Conservation (phyloP, 2,113 vertebrate genomes). For the Psammodynastes pulverulentus region DNA sequence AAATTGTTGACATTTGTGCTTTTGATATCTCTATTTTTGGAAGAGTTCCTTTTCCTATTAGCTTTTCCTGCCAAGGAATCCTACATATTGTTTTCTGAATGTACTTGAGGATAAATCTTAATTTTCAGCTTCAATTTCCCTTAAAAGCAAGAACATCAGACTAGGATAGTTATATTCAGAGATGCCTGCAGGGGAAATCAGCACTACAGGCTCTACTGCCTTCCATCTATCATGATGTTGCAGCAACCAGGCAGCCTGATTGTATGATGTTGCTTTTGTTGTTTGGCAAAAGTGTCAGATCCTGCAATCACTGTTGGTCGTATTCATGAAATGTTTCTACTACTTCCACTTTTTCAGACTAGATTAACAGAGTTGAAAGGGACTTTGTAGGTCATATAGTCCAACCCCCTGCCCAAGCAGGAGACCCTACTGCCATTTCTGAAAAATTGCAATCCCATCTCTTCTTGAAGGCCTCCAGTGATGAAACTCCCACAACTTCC, state of each 20-base stretch:
- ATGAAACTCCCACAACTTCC: too few species aligned
- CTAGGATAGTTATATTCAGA: background rate
- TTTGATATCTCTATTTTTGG: background rate
- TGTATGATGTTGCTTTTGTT: background rate
- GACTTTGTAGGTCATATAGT: too few species aligned
- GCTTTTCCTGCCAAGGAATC: background rate
- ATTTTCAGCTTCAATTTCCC: background rate
- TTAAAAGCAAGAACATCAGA: background rate
- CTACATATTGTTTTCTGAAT: background rate
- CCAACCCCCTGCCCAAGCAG: too few species aligned
- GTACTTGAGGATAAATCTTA: background rate
- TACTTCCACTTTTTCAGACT: too few species aligned
- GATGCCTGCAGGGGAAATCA: background rate
- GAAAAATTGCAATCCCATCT: too few species aligned
- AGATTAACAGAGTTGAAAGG: too few species aligned
- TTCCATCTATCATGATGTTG: background rate
- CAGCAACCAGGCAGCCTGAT: background rate
- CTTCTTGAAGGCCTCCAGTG: too few species aligned
- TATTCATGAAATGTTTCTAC: background rate
- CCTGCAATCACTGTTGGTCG: background rate
- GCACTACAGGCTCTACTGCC: background rate
- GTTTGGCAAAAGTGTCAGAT: background rate
- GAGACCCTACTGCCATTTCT: too few species aligned
- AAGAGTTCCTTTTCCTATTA: background rate
- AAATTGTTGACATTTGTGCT: background rate